These are phyloP conservation scores for Dusona sp. DNA, from an alignment of 2,888 invertebrate species.

Conservation along the genomic window DNA sequence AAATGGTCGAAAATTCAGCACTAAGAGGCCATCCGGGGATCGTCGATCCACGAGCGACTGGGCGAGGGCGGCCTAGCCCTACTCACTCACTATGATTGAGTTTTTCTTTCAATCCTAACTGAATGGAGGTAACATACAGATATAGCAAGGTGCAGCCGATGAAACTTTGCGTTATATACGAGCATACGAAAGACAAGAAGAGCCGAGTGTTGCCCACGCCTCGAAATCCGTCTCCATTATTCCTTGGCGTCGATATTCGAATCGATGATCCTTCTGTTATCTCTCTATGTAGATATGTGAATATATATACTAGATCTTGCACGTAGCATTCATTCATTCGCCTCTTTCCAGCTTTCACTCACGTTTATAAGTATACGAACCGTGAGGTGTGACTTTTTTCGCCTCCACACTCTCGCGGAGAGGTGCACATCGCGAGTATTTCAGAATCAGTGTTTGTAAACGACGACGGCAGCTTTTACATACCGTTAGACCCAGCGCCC, in stretches of 20 bases:
- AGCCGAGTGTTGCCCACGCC: constrained; percentile 75
- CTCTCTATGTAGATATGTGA: constrained; percentile 27
- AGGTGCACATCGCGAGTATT: constrained; percentile 16
- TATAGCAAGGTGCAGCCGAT: constrained; percentile 63
- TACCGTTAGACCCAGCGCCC: constrained; percentile 66
- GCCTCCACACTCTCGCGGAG: constrained; percentile 16
- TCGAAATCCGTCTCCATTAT: constrained; percentile 76
- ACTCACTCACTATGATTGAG: neutral
- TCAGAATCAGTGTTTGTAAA: constrained; percentile 20
- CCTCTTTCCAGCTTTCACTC: constrained; percentile 66
- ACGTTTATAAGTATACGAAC: constrained; percentile 32
- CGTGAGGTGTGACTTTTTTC: constrained; percentile 54
- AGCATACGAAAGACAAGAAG: constrained; percentile 38
- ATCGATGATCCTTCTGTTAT: constrained; percentile 71
- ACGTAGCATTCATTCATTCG: constrained; percentile 53
- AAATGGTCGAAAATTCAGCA: neutral
- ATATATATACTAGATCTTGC: constrained; percentile 5
- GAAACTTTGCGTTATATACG: constrained; percentile 32
- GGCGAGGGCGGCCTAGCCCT: neutral
- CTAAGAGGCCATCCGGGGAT: neutral
- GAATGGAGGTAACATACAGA: constrained; percentile 1
- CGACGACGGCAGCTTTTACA: constrained; percentile 62
- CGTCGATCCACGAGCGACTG: neutral
- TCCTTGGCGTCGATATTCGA: constrained; percentile 79
- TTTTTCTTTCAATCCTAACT: neutral